phyloP scores from a whole-genome alignment of 2,888 invertebrate genomes.

The Tinea trinotella region DNA sequence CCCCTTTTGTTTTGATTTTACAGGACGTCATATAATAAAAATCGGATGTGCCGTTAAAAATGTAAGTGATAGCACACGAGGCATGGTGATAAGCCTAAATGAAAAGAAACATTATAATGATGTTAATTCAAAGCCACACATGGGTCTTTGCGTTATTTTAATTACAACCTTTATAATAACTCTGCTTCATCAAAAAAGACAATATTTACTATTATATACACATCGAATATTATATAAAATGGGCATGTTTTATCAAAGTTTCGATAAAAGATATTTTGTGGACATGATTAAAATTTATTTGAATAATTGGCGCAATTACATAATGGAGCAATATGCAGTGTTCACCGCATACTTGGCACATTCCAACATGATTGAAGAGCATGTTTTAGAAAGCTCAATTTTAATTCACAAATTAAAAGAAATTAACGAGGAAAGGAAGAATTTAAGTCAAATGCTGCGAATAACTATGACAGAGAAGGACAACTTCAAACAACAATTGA shows the following conservation, averaged over 20 bases:
- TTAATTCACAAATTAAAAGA: slow-evolving; percentile 37
- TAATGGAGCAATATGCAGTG: neutral
- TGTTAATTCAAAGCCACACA: no score
- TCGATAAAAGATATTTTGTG: neutral
- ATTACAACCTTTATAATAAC: no score
- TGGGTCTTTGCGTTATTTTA: no score
- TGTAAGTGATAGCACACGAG: neutral
- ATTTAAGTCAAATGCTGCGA: slow-evolving; percentile 39
- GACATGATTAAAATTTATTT: neutral
- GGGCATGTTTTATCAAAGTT: neutral
- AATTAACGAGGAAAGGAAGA: slow-evolving; percentile 41
- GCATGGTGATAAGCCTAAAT: neutral
- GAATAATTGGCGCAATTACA: neutral
- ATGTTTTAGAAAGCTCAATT: neutral
- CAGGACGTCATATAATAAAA: neutral
- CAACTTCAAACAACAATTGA: slow-evolving; percentile 42
- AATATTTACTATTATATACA: no score
- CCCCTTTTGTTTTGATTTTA: no score
- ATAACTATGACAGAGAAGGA: slow-evolving; percentile 51
- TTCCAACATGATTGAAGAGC: neutral
- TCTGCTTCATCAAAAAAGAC: no score
- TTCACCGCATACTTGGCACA: neutral
- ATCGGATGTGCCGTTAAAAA: slow-evolving; percentile 1
- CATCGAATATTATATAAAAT: no score
- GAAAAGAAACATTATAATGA: neutral